phyloP scores from a whole-genome alignment of 2,113 vertebrate species.

The Brachypodius melanocephalos region DNA sequence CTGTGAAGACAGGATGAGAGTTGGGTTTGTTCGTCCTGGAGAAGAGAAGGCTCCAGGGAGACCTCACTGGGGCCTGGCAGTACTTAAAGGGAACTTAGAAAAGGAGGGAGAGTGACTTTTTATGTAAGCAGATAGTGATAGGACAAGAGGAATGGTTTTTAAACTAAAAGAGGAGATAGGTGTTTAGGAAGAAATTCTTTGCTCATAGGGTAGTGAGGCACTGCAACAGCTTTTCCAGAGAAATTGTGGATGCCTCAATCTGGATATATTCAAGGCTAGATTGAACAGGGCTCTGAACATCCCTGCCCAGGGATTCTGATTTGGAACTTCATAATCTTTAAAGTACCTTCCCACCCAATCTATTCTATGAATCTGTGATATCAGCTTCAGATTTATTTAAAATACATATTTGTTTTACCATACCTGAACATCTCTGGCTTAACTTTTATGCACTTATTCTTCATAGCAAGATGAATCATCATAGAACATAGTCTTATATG shows the following conservation, averaged over 20 bases:
- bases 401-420: neutral
- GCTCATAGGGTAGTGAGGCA: neutral
- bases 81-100: neutral
- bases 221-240: neutral
- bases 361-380: neutral
- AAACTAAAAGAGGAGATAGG: neutral
- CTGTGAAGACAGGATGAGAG: neutral
- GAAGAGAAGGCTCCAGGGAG: neutral
- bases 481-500: neutral
- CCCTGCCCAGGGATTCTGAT: neutral
- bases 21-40: neutral
- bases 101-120: neutral
- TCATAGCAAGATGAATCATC: neutral
- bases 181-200: neutral
- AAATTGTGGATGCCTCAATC: neutral
- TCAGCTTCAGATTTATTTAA: neutral
- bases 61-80: neutral
- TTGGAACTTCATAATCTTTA: neutral
- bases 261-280: neutral
- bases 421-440: neutral
- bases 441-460: neutral
- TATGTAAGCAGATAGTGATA: neutral
- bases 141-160: neutral
- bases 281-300: neutral
- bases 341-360: neutral